Conservation (phyloP, 2,797 vertebrate species). For the Eutrigla gurnardus region DNA sequence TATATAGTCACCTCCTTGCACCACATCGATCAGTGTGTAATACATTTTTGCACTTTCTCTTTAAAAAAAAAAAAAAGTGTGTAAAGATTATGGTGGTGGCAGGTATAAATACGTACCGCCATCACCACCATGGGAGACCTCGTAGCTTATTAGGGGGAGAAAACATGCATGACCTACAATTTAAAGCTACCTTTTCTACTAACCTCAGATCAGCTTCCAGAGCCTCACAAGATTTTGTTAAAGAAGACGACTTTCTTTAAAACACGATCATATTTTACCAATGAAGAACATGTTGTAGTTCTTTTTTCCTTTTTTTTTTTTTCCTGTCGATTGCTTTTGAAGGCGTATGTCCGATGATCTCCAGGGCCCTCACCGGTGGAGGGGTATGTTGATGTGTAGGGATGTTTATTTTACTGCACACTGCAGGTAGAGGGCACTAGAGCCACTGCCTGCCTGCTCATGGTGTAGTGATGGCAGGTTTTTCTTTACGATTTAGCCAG, state of each 20-base stretch:
- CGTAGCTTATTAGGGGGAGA: slow-evolving; percentile 19
- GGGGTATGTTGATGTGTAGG: slow-evolving; percentile 62
- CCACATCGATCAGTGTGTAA: slow-evolving; percentile 47
- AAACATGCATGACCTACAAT: slow-evolving; percentile 60
- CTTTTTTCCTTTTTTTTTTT: not conserved
- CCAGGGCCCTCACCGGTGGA: slow-evolving; percentile 66
- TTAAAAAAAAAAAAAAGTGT: slow-evolving; percentile 18
- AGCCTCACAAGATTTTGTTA: slow-evolving; percentile 29
- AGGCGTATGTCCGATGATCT: slow-evolving; percentile 48
- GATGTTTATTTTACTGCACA: slow-evolving; percentile 81
- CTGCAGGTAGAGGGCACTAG: slow-evolving; percentile 72
- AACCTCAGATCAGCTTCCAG: slow-evolving; percentile 54
- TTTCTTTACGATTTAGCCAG: slow-evolving; percentile 31
- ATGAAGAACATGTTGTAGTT: not conserved
- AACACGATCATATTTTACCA: slow-evolving; percentile 24
- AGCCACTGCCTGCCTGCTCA: slow-evolving; percentile 51
- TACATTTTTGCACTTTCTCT: slow-evolving; percentile 69
- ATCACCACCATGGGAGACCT: slow-evolving; percentile 7
- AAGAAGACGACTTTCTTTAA: slow-evolving; percentile 8
- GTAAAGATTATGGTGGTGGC: slow-evolving; percentile 32
- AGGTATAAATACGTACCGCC: not conserved
- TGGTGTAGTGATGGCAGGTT: slow-evolving; percentile 58
- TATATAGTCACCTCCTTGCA: slow-evolving; percentile 50
- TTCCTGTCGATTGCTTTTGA: slow-evolving; percentile 20
- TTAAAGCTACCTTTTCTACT: slow-evolving; percentile 59